A percentile compares a stretch with the other conserved stretches of the same genome.
Conservation (phyloP, 2,797 vertebrate genomes). For the Todus mexicanus region DNA sequence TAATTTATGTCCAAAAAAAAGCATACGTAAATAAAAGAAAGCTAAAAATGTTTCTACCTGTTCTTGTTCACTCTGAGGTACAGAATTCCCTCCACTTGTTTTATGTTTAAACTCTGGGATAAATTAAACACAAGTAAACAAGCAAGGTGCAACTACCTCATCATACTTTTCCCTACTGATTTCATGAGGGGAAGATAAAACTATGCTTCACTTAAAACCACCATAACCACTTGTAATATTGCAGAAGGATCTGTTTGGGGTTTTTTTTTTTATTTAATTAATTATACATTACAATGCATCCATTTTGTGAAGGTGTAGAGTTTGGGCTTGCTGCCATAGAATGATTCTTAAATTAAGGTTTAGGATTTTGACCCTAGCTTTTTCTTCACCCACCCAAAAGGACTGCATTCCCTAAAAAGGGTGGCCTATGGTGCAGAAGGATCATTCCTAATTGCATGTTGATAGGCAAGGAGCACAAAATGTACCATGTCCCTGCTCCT, state of each 20-base stretch:
- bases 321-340: neutral
- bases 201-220: neutral
- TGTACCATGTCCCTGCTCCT: neutral
- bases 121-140: neutral
- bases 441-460: neutral
- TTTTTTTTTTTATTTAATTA: neutral
- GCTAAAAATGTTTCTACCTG: neutral
- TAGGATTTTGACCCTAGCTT: neutral
- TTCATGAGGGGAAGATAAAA: neutral
- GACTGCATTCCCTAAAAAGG: neutral
- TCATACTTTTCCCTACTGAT: neutral
- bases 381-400: neutral
- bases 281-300: neutral
- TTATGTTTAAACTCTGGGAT: neutral
- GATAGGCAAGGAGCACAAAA: neutral
- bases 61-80: neutral
- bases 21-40: neutral
- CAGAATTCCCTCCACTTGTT: neutral
- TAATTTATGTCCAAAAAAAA: neutral
- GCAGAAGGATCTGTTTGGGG: neutral
- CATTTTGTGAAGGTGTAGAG: neutral
- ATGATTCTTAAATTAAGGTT: neutral
- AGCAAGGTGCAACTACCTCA: neutral
- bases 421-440: neutral
- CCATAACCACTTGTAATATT: neutral